Conservation (phyloP, 2,888 invertebrate species). For the Macaria notata region DNA sequence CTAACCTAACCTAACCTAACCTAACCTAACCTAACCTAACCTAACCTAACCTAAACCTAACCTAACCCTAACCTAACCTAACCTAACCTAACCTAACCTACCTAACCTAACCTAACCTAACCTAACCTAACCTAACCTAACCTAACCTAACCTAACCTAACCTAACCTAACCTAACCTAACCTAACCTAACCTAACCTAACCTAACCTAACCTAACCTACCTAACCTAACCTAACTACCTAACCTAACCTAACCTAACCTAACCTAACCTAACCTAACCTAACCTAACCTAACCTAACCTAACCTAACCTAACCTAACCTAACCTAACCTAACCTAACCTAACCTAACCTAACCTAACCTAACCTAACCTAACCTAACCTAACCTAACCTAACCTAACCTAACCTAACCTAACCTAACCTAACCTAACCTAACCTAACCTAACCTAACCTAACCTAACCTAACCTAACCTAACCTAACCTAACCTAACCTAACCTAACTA, state of each 20-base stretch:
- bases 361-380: conserved; percentile 5
- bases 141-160: conserved; percentile 4
- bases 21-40: conserved; percentile 17
- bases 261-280: conserved; percentile 4
- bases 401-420: conserved; percentile 5
- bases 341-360: conserved; percentile 4
- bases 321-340: conserved; percentile 4
- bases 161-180: conserved; percentile 4
- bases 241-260: conserved; percentile 4
- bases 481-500: conserved; percentile 5
- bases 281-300: conserved; percentile 4
- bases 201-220: conserved; percentile 4
- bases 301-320: conserved; percentile 4
- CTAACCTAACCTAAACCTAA: conserved; percentile 18
- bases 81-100: conserved; percentile 4
- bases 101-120: conserved; percentile 4
- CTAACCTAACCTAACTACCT: conserved; percentile 5
- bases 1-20: conserved; percentile 9
- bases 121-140: conserved; percentile 3
- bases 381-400: conserved; percentile 5
- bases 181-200: conserved; percentile 4
- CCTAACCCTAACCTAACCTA: conserved; percentile 24
- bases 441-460: conserved; percentile 5
- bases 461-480: conserved; percentile 5
- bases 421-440: conserved; percentile 5